Base-by-base conservation (phyloP, 1,140 invertebrate genomes). In the Pseudomyrmex cubaensis region DNA sequence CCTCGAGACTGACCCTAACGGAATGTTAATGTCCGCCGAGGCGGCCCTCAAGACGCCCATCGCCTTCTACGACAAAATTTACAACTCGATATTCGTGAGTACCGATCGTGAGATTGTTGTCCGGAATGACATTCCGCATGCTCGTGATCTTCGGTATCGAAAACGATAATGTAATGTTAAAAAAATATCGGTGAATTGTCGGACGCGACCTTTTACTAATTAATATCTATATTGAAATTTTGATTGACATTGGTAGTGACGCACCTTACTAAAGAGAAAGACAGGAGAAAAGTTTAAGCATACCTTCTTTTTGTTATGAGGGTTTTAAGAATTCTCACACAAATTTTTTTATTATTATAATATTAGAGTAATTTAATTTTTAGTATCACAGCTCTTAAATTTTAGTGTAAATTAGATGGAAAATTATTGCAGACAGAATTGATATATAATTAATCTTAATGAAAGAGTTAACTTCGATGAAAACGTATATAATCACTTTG, bases 81-180 rank as follows among this genome's bases (percentile, higher is more conserved):
- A 97, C 93, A 95, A 95, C 59, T 95, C 95, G 48, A 94, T 98
- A 90, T 98, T 95, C 93, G 97, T 98, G 94, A 97, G 97, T 97
- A 91, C 66, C 4, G 35, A 63, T 22, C 48, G n/a, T 2, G 13
- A 35, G 0, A 57, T 22, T 48, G 35, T 4, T 44, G 35, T 35
- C 35, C 17, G 44, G 13, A 69, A 10, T 52, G 15, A 25, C 54
- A 13, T 70, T 15, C 12, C 17, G 8, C 0, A 56, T 9, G 48
- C 2, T 62, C 13, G 0, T 22, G 15, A 10, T 15, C 10, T 17
- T 3, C 13, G 35, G n/a, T 25, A 25, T 25, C 25, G 25, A 25
- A 25, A 25, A 25, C 25, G 25, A 25, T 25, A 25, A 25, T 25
- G 35, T 35, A 35, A 35, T 35, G 5, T 35, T 35, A 35, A 35